These are phyloP conservation scores for Phoenoteleia sp. DNA, from an alignment of 2,888 invertebrate species.

Conservation along the genomic window DNA sequence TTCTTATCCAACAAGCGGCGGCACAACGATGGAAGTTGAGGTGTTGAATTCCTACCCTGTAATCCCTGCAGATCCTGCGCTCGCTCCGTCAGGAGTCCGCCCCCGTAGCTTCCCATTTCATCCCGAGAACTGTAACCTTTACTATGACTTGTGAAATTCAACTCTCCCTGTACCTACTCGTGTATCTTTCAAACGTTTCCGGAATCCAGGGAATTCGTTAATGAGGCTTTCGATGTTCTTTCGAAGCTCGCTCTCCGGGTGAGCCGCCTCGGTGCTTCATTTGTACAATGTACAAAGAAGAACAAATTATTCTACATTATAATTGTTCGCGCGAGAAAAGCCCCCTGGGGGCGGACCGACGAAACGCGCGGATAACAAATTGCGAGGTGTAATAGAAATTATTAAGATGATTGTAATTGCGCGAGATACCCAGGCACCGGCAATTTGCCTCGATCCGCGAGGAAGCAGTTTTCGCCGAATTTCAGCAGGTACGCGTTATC, in stretches of 20 bases:
- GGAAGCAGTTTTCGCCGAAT: too few species aligned
- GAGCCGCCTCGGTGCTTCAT: conserved; percentile 64
- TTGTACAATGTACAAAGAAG: conserved; percentile 62
- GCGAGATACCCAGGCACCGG: neutral
- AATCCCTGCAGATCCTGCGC: conserved; percentile 62
- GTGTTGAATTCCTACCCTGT: conserved; percentile 69
- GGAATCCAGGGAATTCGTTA: conserved; percentile 72
- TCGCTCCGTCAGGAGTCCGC: conserved; percentile 21
- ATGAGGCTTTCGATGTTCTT: conserved; percentile 74
- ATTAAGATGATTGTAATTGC: conserved; percentile 47
- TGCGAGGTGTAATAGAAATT: conserved; percentile 52
- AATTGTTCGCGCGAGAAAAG: conserved; percentile 67
- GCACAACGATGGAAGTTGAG: conserved; percentile 61
- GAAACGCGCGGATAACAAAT: conserved; percentile 40
- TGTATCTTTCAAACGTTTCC: conserved; percentile 67
- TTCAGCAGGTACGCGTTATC: too few species aligned
- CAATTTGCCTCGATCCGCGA: too few species aligned
- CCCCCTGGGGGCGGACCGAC: conserved; percentile 16
- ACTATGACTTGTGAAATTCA: conserved; percentile 72
- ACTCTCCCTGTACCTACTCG: conserved; percentile 55
- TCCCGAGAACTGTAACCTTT: conserved; percentile 61
- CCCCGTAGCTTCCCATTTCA: conserved; percentile 4
- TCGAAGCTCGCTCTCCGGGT: conserved; percentile 57
- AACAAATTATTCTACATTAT: conserved; percentile 66
- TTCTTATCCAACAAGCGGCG: conserved; percentile 62